Percentiles rank a stretch among this genome's conserved stretches.
phyloP scores from a whole-genome alignment of 1,140 invertebrate genomes.

The Listronotus bonariensis region DNA sequence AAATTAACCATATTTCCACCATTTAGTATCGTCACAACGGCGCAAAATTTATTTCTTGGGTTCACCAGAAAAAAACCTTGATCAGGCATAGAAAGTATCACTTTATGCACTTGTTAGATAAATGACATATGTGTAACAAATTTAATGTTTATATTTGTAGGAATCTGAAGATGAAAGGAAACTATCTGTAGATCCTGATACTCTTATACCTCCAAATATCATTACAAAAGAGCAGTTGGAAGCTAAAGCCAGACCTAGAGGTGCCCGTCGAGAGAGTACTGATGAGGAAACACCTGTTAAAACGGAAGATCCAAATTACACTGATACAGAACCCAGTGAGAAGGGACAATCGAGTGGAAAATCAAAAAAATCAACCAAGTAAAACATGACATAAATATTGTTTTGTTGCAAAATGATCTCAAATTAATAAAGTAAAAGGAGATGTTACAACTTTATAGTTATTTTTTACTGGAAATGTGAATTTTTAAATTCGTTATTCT shows the following conservation, averaged over 20 bases:
- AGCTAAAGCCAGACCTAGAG: slow-evolving; percentile 38
- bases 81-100: no score
- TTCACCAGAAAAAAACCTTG: no score
- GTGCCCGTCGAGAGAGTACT: slow-evolving; percentile 31
- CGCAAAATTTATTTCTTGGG: no score
- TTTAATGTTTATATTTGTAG: neutral
- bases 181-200: slow-evolving; percentile 27
- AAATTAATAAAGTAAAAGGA: no score
- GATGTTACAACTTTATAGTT: no score
- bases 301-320: slow-evolving; percentile 29
- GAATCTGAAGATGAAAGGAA: slow-evolving; percentile 30
- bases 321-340: slow-evolving; percentile 8
- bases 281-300: slow-evolving; percentile 42
- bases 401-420: no score
- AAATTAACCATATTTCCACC: no score
- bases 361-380: slow-evolving; percentile 4
- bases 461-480: no score
- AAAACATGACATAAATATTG: no score
- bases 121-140: neutral
- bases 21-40: no score
- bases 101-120: no score
- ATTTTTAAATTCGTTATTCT: no score
- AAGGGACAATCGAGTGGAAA: slow-evolving; percentile 19
- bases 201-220: slow-evolving; percentile 32
- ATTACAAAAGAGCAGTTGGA: slow-evolving; percentile 48